Evolutionary conservation across 2,888 invertebrate species (phyloP), one percentile per base, ranked within the genome.

Genomic region (Griposia aprilina): DNA sequence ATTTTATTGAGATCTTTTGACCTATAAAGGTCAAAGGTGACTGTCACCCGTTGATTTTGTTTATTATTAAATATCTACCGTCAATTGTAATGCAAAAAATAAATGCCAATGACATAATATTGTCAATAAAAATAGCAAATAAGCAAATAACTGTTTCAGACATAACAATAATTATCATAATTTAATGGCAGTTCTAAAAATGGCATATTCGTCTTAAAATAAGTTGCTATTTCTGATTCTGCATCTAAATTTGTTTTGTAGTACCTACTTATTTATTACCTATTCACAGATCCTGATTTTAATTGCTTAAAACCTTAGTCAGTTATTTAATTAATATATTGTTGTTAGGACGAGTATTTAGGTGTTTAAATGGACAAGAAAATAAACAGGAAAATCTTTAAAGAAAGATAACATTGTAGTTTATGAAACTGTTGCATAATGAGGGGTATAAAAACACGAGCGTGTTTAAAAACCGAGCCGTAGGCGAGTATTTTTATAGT

Each of bases 141-240:
- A 55, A 50, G 41, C 30, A 57, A 17, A 36, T 36, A 55, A 68
- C 52, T 41, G 17, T 60, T 68, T 55, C 23, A 59, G 26, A 15
- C 17, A n/a, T 7, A n/a, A 41, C 41, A 55, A 63, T 45, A 60
- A 50, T 13, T 17, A 15, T 3, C 26, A 69, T 62, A 17, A n/a
- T 52, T 72, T 57, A 69, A 62, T 59, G 50, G 26, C 15, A 41
- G 84, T 69, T 79, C 30, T 45, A 78, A 63, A 77, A 63, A 52
- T 68, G 5, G 13, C 79, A 26, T 20, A 36, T 57, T 60, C 23
- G 15, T 69, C 36, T 59, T 20, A 52, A 73, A 55, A 60, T 11
- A 65, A 7, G 10, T 59, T 48, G 50, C 57, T 60, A 66, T 71
- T 78, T 62, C 30, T 59, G 15, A 57, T 23, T 52, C 17, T 52